These are phyloP conservation scores for Pristionchus entomophagus DNA, from an alignment of 2,888 invertebrate species.

Conservation along the genomic window DNA sequence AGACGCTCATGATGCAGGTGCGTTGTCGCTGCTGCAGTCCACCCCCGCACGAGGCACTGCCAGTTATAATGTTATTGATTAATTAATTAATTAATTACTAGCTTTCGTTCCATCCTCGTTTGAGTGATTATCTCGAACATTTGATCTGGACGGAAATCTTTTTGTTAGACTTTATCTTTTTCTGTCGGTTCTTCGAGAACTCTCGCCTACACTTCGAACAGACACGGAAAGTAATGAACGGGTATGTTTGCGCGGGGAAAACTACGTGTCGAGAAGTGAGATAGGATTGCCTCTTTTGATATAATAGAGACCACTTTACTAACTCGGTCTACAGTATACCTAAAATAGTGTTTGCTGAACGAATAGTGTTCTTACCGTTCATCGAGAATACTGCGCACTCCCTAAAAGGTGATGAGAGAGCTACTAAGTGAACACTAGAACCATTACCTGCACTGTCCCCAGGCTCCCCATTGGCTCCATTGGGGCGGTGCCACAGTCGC, in stretches of 20 bases:
- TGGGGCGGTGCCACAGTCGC: neutral
- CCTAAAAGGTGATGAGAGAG: no score
- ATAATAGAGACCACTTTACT: neutral
- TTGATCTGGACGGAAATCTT: no score
- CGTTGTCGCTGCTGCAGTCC: slow-evolving; percentile 37
- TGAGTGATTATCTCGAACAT: no score
- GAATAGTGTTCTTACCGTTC: no score
- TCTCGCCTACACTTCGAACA: neutral
- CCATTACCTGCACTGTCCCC: slow-evolving; percentile 44
- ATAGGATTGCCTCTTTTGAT: neutral
- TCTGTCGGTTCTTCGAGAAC: neutral
- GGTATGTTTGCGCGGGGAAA: neutral
- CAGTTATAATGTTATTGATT: neutral
- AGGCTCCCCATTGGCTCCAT: slow-evolving; percentile 35
- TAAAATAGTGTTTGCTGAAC: no score
- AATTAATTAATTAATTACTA: neutral
- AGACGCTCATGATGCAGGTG: neutral
- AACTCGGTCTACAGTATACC: neutral
- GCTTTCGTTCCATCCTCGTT: no score
- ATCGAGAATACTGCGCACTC: no score
- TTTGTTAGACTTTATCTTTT: no score
- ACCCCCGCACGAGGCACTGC: slow-evolving; percentile 38
- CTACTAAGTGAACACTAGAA: no score
- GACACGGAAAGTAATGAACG: neutral
- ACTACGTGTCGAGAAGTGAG: neutral